Evolutionary conservation across 2,888 invertebrate genomes (phyloP).

Genomic region (Gonocerus acuteangulatus): DNA sequence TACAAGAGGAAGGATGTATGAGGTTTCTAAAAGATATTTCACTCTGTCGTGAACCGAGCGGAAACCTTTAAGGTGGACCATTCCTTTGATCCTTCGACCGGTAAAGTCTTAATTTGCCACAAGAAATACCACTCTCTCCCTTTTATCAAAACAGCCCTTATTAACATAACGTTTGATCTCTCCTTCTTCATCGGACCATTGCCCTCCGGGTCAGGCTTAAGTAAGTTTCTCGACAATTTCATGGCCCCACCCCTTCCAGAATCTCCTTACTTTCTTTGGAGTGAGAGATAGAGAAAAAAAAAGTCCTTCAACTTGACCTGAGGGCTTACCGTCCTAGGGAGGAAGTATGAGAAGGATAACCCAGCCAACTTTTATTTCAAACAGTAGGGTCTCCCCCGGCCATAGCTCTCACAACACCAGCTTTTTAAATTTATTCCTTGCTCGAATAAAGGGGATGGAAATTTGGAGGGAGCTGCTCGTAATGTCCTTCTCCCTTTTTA

Average conservation of each 20-base stretch:
- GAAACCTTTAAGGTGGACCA: background rate
- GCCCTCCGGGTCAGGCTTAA: background rate
- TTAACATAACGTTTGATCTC: slow-evolving; percentile 17
- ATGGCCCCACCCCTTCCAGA: background rate
- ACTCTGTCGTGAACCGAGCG: background rate
- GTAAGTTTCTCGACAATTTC: slow-evolving; percentile 18
- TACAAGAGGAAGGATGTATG: background rate
- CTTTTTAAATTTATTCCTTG: background rate
- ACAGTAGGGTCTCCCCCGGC: background rate
- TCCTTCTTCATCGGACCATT: background rate
- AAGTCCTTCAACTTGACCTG: slow-evolving; percentile 1
- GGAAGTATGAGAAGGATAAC: slow-evolving; percentile 9
- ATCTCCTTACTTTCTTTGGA: too few relatives aligned
- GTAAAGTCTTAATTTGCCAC: background rate
- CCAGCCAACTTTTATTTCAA: slow-evolving; percentile 13
- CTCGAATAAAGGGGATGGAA: background rate
- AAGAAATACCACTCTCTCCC: too few relatives aligned
- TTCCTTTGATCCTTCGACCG: slow-evolving; percentile 9
- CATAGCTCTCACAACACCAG: background rate
- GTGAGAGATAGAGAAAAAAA: too few relatives aligned
- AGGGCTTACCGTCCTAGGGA: background rate
- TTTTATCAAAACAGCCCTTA: slow-evolving; percentile 13
- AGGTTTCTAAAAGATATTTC: background rate
- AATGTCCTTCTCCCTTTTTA: background rate
- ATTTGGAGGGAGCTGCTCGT: background rate